phyloP scores from a whole-genome alignment of 2,113 vertebrate species.

The Taurulus bubalis region DNA sequence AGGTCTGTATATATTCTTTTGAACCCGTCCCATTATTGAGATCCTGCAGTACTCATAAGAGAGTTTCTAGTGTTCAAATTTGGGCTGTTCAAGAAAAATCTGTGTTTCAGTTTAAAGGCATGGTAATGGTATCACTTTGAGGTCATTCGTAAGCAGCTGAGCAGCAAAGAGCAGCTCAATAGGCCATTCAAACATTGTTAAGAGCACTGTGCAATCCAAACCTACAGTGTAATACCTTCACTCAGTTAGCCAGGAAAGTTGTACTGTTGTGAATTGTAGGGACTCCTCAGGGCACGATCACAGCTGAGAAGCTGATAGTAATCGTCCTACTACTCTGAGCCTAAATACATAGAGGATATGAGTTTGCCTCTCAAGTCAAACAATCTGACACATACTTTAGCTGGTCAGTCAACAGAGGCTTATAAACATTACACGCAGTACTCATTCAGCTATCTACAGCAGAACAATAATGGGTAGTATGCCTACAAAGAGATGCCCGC shows the following conservation, averaged over 20 bases:
- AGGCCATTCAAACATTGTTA: slow-evolving; percentile 64
- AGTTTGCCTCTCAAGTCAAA: neutral
- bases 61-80: neutral
- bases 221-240: slow-evolving; percentile 45
- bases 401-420: neutral
- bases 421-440: neutral
- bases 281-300: slow-evolving; percentile 29
- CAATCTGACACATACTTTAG: neutral
- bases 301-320: neutral
- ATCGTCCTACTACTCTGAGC: neutral
- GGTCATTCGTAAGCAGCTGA: slow-evolving; percentile 63
- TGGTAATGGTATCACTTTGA: slow-evolving; percentile 47
- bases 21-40: neutral
- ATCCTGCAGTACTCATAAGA: neutral
- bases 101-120: slow-evolving; percentile 31
- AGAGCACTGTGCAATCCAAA: slow-evolving; percentile 50
- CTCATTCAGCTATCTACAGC: neutral
- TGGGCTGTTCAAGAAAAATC: neutral
- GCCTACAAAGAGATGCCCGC: neutral
- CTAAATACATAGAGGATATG: slow-evolving; percentile 5
- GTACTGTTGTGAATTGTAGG: slow-evolving; percentile 20
- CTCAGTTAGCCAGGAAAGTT: slow-evolving; percentile 38
- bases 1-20: neutral
- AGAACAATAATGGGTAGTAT: neutral
- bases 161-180: slow-evolving; percentile 57